Evolutionary conservation across 2,797 vertebrate genomes (phyloP).

Genomic region (Tamandua tetradactyla): DNA sequence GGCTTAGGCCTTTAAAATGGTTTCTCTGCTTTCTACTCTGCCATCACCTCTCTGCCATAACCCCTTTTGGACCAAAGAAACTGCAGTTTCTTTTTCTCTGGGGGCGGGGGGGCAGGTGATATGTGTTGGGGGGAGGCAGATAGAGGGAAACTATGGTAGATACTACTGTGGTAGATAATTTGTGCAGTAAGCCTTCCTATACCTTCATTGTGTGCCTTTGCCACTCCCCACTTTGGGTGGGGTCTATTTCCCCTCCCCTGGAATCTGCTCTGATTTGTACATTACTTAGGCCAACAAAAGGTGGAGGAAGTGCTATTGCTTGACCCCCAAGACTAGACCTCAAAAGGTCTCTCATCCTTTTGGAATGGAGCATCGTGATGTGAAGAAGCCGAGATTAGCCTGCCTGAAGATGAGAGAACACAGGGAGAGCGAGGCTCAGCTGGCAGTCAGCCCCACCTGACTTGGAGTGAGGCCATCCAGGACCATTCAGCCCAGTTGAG

Average conservation of each 20-base stretch:
- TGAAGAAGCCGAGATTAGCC: background rate
- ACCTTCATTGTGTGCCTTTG: background rate
- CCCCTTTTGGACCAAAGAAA: background rate
- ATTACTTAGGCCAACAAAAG: background rate
- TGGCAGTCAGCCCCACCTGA: background rate
- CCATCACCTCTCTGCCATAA: background rate
- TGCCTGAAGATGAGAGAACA: background rate
- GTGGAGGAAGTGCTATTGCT: background rate
- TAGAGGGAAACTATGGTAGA: accelerated
- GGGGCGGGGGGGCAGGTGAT: background rate
- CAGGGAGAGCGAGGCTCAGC: accelerated
- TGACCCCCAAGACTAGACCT: background rate
- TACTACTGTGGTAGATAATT: background rate
- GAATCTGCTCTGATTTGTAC: background rate
- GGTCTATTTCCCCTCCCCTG: background rate
- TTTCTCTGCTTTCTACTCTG: background rate
- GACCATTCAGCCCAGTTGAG: background rate
- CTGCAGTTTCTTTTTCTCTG: background rate
- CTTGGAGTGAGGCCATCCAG: no score
- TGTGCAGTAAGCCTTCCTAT: background rate
- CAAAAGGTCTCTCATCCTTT: background rate
- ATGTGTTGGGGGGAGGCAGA: background rate
- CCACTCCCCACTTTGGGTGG: background rate
- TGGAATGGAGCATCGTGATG: background rate
- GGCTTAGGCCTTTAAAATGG: background rate